Evolutionary conservation across 1,140 invertebrate genomes (phyloP).

Genomic region (Myzus persicae): DNA sequence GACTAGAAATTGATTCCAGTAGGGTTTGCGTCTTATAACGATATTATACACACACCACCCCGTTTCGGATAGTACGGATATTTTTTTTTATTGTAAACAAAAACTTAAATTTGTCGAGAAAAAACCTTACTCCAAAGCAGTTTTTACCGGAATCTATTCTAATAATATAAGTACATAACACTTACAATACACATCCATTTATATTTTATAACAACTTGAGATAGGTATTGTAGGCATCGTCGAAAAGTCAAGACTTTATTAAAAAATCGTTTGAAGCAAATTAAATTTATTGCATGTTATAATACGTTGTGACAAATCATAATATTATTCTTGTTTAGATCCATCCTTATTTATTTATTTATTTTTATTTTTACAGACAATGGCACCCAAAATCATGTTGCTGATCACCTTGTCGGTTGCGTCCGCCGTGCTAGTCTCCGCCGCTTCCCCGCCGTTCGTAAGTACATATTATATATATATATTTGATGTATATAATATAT

Average conservation of each 20-base stretch:
- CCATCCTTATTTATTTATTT: not conserved
- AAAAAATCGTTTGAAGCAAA: not conserved
- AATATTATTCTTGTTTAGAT: not conserved
- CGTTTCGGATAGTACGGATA: not conserved
- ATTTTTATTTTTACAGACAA: slow-evolving; percentile 33
- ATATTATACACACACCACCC: not conserved
- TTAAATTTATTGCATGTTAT: not conserved
- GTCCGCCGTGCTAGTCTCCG: not conserved
- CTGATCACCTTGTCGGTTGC: not conserved
- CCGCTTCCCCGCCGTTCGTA: slow-evolving; percentile 29
- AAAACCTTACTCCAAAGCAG: not conserved
- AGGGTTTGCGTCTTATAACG: not conserved
- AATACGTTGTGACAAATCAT: not conserved
- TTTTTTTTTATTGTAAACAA: not conserved
- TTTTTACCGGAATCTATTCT: too few relatives aligned
- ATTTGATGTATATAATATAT: not conserved
- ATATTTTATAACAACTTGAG: not conserved
- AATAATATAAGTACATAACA: too few relatives aligned
- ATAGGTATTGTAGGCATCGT: not conserved
- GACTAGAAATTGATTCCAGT: not conserved
- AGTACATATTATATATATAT: slow-evolving; percentile 1
- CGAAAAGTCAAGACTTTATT: not conserved
- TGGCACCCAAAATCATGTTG: slow-evolving; percentile 31
- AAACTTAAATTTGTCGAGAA: not conserved
- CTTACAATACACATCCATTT: not conserved